Evolutionary conservation across 2,888 invertebrate species (phyloP).

Genomic region (Malthinus seriepunctatus): DNA sequence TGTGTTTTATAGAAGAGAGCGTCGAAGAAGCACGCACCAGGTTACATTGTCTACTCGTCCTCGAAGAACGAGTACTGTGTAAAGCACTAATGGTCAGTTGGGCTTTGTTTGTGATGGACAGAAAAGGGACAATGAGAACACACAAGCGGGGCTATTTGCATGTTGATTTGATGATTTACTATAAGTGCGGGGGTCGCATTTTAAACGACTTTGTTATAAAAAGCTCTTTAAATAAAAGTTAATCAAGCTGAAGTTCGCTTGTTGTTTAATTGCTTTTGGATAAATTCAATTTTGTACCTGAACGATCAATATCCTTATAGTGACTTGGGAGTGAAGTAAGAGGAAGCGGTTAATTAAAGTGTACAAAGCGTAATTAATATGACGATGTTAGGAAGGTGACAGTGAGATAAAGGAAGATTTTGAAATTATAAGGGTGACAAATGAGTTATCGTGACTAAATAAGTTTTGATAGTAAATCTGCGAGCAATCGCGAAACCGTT

Average conservation of each 20-base stretch:
- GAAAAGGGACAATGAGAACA: slow-evolving; percentile 29
- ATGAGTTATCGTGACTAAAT: slow-evolving; percentile 14
- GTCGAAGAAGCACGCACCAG: slow-evolving; percentile 28
- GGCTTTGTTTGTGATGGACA: slow-evolving; percentile 35
- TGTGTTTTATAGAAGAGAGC: slow-evolving; percentile 24
- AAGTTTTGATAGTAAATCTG: slow-evolving; percentile 44
- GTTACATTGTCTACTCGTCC: slow-evolving; percentile 21
- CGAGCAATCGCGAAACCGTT: slow-evolving; percentile 42
- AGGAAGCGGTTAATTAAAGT: slow-evolving; percentile 45
- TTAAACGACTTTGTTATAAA: slow-evolving; percentile 32
- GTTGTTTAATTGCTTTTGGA: slow-evolving; percentile 3
- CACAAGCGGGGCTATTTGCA: slow-evolving; percentile 33
- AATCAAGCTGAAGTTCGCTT: slow-evolving; percentile 30
- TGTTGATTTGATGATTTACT: slow-evolving; percentile 37
- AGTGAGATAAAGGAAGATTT: slow-evolving; percentile 26
- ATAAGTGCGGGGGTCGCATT: slow-evolving; percentile 24
- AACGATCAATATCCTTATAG: slow-evolving; percentile 34
- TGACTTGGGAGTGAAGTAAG: slow-evolving; percentile 27
- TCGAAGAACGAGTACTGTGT: slow-evolving; percentile 31
- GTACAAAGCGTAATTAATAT: slow-evolving; percentile 46
- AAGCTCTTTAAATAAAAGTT: slow-evolving; percentile 26
- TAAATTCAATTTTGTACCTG: slow-evolving; percentile 40
- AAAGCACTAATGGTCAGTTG: slow-evolving; percentile 35
- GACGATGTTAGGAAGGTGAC: slow-evolving; percentile 39
- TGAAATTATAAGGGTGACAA: slow-evolving; percentile 33